These are phyloP conservation scores for Gallinago solitaria DNA, from an alignment of 2,797 vertebrate genomes.

Conservation along the genomic window DNA sequence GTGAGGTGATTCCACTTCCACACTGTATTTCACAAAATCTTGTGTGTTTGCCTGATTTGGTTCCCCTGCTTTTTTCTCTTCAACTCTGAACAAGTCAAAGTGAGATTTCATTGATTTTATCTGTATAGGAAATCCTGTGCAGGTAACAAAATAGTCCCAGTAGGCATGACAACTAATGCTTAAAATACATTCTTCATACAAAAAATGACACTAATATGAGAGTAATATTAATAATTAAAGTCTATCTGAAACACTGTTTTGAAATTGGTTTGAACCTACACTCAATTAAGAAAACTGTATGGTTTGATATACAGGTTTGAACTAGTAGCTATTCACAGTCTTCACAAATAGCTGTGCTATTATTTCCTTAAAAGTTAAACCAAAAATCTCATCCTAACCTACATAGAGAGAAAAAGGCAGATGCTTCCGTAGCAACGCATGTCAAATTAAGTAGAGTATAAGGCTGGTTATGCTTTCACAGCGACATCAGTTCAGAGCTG, in stretches of 20 bases:
- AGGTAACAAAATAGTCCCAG: background rate
- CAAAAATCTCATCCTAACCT: background rate
- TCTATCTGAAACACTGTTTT: constrained; percentile 23
- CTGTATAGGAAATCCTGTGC: background rate
- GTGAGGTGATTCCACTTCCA: background rate
- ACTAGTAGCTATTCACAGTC: background rate
- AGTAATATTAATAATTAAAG: constrained; percentile 56
- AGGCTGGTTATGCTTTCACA: background rate
- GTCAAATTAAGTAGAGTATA: background rate
- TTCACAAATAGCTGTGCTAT: constrained; percentile 46
- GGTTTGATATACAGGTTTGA: constrained; percentile 27
- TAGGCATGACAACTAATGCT: background rate
- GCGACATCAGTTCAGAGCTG: background rate
- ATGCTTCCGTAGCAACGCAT: background rate
- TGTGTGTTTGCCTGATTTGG: background rate
- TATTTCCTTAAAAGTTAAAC: constrained; percentile 54
- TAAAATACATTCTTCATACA: background rate
- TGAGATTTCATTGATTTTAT: background rate
- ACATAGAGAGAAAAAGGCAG: constrained; percentile 1
- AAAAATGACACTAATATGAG: background rate
- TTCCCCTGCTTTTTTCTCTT: background rate
- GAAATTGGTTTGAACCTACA: constrained; percentile 35
- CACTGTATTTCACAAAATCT: background rate
- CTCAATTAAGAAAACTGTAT: background rate
- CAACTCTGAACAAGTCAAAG: background rate